Base-by-base conservation (phyloP, 1,140 invertebrate genomes). In the Physella acuta region DNA sequence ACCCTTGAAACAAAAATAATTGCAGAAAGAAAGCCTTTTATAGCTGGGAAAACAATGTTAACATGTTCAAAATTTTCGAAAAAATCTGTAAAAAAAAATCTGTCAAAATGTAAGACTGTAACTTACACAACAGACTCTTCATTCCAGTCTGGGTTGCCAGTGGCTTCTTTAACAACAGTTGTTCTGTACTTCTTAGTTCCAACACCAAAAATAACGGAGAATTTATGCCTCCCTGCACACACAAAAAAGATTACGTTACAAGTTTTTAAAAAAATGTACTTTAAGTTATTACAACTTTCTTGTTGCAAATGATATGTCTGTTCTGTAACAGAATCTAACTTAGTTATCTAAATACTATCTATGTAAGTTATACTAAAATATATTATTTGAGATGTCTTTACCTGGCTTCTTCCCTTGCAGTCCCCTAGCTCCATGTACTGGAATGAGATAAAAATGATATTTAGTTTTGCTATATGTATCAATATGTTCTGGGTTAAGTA, bases 91-190 rank as follows among this genome's bases (percentile, higher is more conserved):
- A n/a, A n/a, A n/a, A n/a, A n/a, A n/a, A n/a, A n/a, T n/a, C n/a
- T n/a, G n/a, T n/a, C n/a, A n/a, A n/a, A n/a, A n/a, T n/a, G n/a
- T n/a, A n/a, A n/a, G n/a, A n/a, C n/a, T n/a, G n/a, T n/a, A n/a
- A 77, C 81, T 78, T 77, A 84, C 82, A 84, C 73, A 30, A 72
- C 70, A 33, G 79, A 81, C 72, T 84, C 82, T 68, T 82, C 80
- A 73, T 82, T 84, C 79, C 81, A 84, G 55, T 77, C 79, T 33
- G 82, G 82, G 65, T 78, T 76, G 31, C 79, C 79, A 36, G 52
- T 55, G 3, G 78, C 64, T 39, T 82, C 78, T 55, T 80, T 81
- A 5, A 82, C 80, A 30, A 80, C 68, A 60, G 61, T 71, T 17
- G 82, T 82, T 14, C 81, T 67, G 37, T 77, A 82, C 64, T 84